Percentiles rank a stretch among this genome's conserved stretches.
These are phyloP conservation scores for Drosophila greeni DNA, from an alignment of 2,888 invertebrate genomes.

Conservation along the genomic window DNA sequence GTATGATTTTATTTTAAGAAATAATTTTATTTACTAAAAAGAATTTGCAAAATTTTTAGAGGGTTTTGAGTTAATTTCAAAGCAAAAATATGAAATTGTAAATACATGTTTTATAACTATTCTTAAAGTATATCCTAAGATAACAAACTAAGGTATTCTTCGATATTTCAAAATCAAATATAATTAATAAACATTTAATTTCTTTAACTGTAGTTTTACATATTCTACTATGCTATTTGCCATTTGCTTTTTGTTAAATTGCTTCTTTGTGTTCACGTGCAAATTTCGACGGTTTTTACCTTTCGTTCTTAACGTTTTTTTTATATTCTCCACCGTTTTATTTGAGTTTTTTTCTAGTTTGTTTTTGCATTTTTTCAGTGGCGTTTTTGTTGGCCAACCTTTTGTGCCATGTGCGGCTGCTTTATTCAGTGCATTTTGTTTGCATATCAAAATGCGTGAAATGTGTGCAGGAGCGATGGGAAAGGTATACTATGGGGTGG, in stretches of 20 bases:
- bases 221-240: slow-evolving; percentile 28
- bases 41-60: not conserved
- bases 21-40: not conserved
- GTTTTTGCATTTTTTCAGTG: slow-evolving; percentile 24
- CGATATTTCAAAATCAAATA: too few relatives aligned
- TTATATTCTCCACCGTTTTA: not conserved
- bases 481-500: slow-evolving; percentile 4
- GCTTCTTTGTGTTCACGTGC: slow-evolving; percentile 69
- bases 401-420: slow-evolving; percentile 60
- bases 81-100: too few relatives aligned
- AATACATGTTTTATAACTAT: too few relatives aligned
- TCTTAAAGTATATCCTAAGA: too few relatives aligned
- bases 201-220: slow-evolving; percentile 13
- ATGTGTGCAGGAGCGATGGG: slow-evolving; percentile 46
- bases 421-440: slow-evolving; percentile 72
- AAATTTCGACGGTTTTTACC: slow-evolving; percentile 51
- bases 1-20: too few relatives aligned
- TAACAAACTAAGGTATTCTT: too few relatives aligned
- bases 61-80: not conserved
- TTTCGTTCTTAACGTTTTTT: slow-evolving; percentile 15
- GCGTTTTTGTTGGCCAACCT: slow-evolving; percentile 44
- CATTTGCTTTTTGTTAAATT: slow-evolving; percentile 68
- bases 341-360: slow-evolving; percentile 1
- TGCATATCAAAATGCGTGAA: slow-evolving; percentile 75
- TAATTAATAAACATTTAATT: not conserved